Percentiles rank a stretch among this genome's conserved stretches.
Evolutionary conservation across 2,797 vertebrate species (phyloP).

Genomic region (Aphelocoma californica): DNA sequence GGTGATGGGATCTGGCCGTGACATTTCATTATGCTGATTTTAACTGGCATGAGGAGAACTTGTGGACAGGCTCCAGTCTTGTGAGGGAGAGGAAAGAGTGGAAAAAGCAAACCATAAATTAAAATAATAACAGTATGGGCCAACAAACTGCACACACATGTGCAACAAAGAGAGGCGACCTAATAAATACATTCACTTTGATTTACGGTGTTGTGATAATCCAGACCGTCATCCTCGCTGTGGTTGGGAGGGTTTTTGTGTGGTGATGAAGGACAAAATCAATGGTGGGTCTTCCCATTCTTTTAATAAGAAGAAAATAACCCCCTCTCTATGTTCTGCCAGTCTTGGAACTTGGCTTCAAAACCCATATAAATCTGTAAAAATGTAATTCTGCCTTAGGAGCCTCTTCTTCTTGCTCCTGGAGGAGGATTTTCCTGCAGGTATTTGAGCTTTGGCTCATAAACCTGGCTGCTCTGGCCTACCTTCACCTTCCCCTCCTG

Average conservation of each 20-base stretch:
- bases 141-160: slow-evolving; percentile 37
- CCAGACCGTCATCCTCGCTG: background rate
- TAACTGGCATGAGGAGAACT: slow-evolving; percentile 60
- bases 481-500: background rate
- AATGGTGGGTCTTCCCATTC: slow-evolving; percentile 55
- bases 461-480: background rate
- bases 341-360: slow-evolving; percentile 38
- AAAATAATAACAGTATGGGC: slow-evolving; percentile 60
- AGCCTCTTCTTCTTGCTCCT: background rate
- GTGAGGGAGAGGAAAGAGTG: background rate
- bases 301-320: slow-evolving; percentile 63
- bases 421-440: background rate
- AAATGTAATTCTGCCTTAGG: background rate
- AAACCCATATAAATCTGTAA: slow-evolving; percentile 33
- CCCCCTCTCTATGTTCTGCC: slow-evolving; percentile 8
- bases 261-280: slow-evolving; percentile 62
- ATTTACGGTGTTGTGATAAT: slow-evolving; percentile 46
- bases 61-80: slow-evolving; percentile 45
- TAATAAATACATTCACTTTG: slow-evolving; percentile 59
- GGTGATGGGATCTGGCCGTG: background rate
- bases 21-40: slow-evolving; percentile 72
- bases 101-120: slow-evolving; percentile 57
- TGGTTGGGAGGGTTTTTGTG: slow-evolving; percentile 14
- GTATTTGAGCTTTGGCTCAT: background rate
- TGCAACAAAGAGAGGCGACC: slow-evolving; percentile 38